Evolutionary conservation across 2,113 vertebrate genomes (phyloP), one percentile per base, ranked within the genome.

Genomic region (Myxocyprinus asiaticus): DNA sequence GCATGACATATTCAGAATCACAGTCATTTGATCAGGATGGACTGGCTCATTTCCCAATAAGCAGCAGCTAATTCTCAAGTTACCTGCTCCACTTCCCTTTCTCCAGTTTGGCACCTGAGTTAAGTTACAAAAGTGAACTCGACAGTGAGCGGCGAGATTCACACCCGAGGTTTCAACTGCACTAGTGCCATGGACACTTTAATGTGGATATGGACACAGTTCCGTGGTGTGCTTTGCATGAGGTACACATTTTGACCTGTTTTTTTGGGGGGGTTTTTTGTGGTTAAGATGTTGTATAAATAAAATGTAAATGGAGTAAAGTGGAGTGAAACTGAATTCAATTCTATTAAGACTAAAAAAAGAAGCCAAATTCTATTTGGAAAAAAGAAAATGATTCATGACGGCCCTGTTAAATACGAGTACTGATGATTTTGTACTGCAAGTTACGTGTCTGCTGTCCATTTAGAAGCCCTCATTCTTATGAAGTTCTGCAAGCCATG

Each of bases 101-200:
- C 91, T 82, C 76, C 81, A 68, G 89, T 93, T 94, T 92, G 92
- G 90, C 92, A 92, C 92, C 92, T 93, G 92, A 93, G 92, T 93
- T 90, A 93, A 84, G 22, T 33, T 33, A 33, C 22, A 33, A 33
- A 33, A 33, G 22, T 33, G 22, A 33, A 33, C 22, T 33, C 22
- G 22, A 33, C 22, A 33, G 22, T 33, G 22, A 33, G 22, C 22
- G 22, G 22, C 22, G 22, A 33, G 91, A 86, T 84, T 82, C 84
- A 84, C 76, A 76, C 67, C 58, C 61, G 77, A 83, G 74, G 78
- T 78, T 51, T 82, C 83, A 84, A 81, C 83, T 78, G 80, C 87
- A 81, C 86, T 79, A 86, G 81, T 86, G 84, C 89, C 81, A 86
- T 79, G 43, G 83, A 89, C 84, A 85, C 86, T 82, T 84, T 82